A percentile compares a stretch with the other conserved stretches of the same genome.
Conservation (phyloP, 2,113 vertebrate genomes). For the Anseranas semipalmata region DNA sequence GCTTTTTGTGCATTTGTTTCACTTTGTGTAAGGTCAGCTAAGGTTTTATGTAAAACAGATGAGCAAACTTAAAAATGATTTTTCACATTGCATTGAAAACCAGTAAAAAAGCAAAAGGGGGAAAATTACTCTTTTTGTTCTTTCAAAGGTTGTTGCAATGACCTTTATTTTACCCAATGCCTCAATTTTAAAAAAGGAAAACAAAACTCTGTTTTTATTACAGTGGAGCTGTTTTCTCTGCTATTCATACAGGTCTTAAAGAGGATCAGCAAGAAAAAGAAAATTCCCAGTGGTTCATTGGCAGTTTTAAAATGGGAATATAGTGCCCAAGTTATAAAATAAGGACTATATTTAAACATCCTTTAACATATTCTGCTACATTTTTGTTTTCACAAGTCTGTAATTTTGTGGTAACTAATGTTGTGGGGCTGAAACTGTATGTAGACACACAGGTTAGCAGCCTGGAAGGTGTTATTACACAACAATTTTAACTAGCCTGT, state of each 20-base stretch:
- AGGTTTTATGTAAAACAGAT: slow-evolving; percentile 66
- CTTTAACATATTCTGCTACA: slow-evolving; percentile 41
- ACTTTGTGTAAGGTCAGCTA: slow-evolving; percentile 61
- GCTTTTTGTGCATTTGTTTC: slow-evolving; percentile 61
- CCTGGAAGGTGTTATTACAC: slow-evolving; percentile 5
- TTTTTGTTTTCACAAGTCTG: slow-evolving; percentile 45
- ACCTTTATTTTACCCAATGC: slow-evolving; percentile 54
- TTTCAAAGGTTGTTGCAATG: slow-evolving; percentile 33
- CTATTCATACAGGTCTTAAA: slow-evolving; percentile 12
- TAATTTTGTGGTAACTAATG: slow-evolving; percentile 52
- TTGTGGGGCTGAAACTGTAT: neutral
- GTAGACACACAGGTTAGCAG: slow-evolving; percentile 30
- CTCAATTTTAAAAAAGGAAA: slow-evolving; percentile 29
- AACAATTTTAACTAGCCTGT: slow-evolving; percentile 29
- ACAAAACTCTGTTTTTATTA: slow-evolving; percentile 8
- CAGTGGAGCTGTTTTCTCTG: slow-evolving; percentile 26
- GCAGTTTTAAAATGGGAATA: slow-evolving; percentile 35
- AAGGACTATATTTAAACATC: slow-evolving; percentile 35
- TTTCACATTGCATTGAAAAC: slow-evolving; percentile 47
- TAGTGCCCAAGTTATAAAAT: slow-evolving; percentile 16
- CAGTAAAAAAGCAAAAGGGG: slow-evolving; percentile 31
- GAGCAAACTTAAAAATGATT: slow-evolving; percentile 64
- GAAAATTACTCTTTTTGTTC: neutral
- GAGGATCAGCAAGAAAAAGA: slow-evolving; percentile 17
- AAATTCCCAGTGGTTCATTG: slow-evolving; percentile 35